These are phyloP conservation scores for Hofmannophila pseudospretella DNA, from an alignment of 2,888 invertebrate species.

Conservation along the genomic window DNA sequence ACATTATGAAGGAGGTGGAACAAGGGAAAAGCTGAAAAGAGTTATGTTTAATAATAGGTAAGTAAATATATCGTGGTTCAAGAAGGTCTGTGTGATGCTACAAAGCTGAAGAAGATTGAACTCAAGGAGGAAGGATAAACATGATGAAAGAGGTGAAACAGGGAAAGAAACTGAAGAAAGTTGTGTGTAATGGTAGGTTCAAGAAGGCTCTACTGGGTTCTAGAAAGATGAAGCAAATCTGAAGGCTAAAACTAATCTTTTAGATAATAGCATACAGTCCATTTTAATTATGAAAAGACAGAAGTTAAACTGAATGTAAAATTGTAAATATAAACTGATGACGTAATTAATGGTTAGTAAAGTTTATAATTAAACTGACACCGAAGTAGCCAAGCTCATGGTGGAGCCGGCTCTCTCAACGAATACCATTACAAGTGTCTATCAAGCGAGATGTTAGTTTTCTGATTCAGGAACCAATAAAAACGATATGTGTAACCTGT, in stretches of 20 bases:
- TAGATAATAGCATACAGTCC: too few species aligned
- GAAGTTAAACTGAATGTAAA: too few species aligned
- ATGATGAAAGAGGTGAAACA: constrained; percentile 95
- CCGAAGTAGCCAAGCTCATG: too few species aligned
- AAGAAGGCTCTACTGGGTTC: too few species aligned
- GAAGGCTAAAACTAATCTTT: too few species aligned
- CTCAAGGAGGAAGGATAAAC: constrained; percentile 90
- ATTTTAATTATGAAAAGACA: too few species aligned
- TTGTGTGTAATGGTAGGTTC: constrained; percentile 92
- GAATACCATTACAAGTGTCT: too few species aligned
- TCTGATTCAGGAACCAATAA: background rate
- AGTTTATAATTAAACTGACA: too few species aligned
- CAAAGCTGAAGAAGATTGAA: constrained; percentile 83
- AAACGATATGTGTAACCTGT: constrained; percentile 46
- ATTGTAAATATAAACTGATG: too few species aligned
- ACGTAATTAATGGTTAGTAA: too few species aligned
- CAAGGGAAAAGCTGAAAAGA: constrained; percentile 86
- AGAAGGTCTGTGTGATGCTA: constrained; percentile 78
- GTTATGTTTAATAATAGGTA: constrained; percentile 91
- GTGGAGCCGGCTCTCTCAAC: too few species aligned
- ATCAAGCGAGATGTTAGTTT: constrained; percentile 2
- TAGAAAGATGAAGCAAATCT: constrained; percentile 82
- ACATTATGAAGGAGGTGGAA: constrained; percentile 94
- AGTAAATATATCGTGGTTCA: constrained; percentile 75
- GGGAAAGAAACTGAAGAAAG: constrained; percentile 87